These are phyloP conservation scores for Anagyrus pseudococci DNA, from an alignment of 2,888 invertebrate species.

Conservation along the genomic window DNA sequence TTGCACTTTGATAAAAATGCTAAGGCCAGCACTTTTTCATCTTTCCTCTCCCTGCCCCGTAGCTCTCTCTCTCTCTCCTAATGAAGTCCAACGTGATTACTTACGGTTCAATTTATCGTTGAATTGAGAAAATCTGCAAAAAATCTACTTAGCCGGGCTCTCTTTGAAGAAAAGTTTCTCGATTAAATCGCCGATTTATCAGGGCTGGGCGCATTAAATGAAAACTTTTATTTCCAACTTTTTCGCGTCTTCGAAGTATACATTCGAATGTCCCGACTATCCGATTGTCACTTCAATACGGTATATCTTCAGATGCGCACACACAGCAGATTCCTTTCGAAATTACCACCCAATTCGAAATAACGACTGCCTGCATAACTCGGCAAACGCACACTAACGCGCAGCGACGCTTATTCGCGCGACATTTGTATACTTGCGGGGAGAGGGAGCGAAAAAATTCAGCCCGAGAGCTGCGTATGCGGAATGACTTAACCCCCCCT, in stretches of 20 bases:
- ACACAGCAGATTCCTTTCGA: too few relatives aligned
- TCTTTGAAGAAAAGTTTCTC: slow-evolving; percentile 24
- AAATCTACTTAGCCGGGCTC: slow-evolving; percentile 33
- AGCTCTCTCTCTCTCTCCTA: slow-evolving; percentile 1
- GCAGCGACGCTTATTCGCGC: not conserved
- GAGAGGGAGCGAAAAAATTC: slow-evolving; percentile 11
- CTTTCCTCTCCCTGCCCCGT: slow-evolving; percentile 30
- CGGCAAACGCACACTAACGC: too few relatives aligned
- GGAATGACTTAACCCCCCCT: too few relatives aligned
- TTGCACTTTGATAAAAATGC: slow-evolving; percentile 38
- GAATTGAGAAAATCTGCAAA: slow-evolving; percentile 37
- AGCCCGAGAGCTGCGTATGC: slow-evolving; percentile 24
- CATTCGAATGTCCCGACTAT: too few relatives aligned
- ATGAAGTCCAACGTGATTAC: slow-evolving; percentile 35
- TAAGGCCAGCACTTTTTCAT: slow-evolving; percentile 36
- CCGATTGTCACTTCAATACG: too few relatives aligned
- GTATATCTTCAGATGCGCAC: too few relatives aligned
- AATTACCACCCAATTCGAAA: too few relatives aligned
- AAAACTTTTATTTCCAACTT: too few relatives aligned
- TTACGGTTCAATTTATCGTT: slow-evolving; percentile 38
- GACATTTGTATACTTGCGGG: slow-evolving; percentile 21
- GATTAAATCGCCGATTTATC: slow-evolving; percentile 14
- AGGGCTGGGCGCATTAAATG: too few relatives aligned
- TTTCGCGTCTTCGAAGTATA: too few relatives aligned
- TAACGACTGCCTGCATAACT: too few relatives aligned